phyloP scores from a whole-genome alignment of 1,140 invertebrate species.

The Pogonognathellus flavescens region DNA sequence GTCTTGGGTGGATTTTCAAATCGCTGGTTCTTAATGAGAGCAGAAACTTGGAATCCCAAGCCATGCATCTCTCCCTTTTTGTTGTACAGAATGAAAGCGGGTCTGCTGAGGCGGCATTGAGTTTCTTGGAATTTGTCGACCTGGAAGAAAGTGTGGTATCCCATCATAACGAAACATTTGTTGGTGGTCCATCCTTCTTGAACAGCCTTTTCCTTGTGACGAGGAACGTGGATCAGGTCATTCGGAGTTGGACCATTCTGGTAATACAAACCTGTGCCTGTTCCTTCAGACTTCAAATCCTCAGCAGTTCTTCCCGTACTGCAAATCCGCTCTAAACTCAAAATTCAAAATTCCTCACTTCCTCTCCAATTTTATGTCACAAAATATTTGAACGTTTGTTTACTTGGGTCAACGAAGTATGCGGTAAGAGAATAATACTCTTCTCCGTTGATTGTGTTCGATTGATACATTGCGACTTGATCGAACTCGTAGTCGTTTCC shows the following conservation, averaged over 20 bases:
- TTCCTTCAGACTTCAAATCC: slow-evolving; percentile 39
- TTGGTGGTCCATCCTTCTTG: slow-evolving; percentile 46
- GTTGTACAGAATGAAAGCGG: slow-evolving; percentile 54
- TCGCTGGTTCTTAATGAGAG: background rate
- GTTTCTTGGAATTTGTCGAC: background rate
- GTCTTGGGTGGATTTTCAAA: slow-evolving; percentile 45
- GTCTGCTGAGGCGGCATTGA: slow-evolving; percentile 9
- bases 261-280: slow-evolving; percentile 36
- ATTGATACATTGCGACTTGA: slow-evolving; percentile 24
- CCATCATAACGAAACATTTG: slow-evolving; percentile 58
- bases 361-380: background rate
- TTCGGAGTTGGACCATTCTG: slow-evolving; percentile 53
- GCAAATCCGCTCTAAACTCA: slow-evolving; percentile 43
- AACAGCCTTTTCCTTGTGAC: slow-evolving; percentile 37
- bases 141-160: slow-evolving; percentile 48
- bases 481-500: background rate
- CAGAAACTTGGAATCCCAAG: slow-evolving; percentile 46
- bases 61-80: slow-evolving; percentile 30
- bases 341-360: background rate
- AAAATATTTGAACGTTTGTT: background rate
- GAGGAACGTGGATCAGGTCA: slow-evolving; percentile 38
- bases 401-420: slow-evolving; percentile 24
- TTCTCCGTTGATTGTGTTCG: slow-evolving; percentile 12
- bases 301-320: slow-evolving; percentile 15
- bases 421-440: slow-evolving; percentile 12